Evolutionary conservation across 2,888 invertebrate genomes (phyloP), one percentile per base, ranked within the genome.

Genomic region (Poecilus cupreus): DNA sequence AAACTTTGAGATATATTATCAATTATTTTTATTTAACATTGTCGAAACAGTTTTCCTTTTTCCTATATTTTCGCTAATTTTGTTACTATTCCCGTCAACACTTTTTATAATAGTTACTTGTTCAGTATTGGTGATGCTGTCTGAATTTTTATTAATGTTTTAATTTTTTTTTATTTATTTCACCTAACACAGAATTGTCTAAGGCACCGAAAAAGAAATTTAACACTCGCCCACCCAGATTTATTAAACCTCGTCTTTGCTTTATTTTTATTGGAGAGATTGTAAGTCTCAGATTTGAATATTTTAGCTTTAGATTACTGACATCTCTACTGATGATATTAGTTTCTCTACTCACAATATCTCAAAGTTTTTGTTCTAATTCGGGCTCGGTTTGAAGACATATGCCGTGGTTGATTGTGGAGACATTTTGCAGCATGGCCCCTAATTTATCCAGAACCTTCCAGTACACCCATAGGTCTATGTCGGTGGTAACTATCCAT

Each of bases 121-220:
- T 11, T 74, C 49, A 22, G 49, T n/a, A 49, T 74, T 74, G 20
- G 13, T 46, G 22, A 74, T 49, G 18, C 24, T 22, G 22, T 74
- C 24, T 46, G 74, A 22, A 22, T 46, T 24, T 22, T 43, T 13
- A 8, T 18, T 20, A 24, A 74, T 20, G 10, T 49, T 22, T 4
- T 74, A n/a, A 20, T n/a, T 49, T 46, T 74, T 74, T 74, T n/a
- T 49, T 22, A 49, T 74, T 74, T 20, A 74, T 74, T n/a, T 49
- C 16, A 46, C 20, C 24, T 74, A 46, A 49, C 46, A 49, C 49
- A 10, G 6, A 16, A 74, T 49, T 49, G 22, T 74, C 22, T 22
- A 46, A 16, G 49, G 49, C 24, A 24, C 74, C 49, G 24, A 74
- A 74, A n/a, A 74, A 43, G 22, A 22, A 0, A 20, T 74, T 74